A percentile compares a stretch with the other conserved stretches of the same genome.
phyloP scores from a whole-genome alignment of 2,113 vertebrate species.

The Carassius auratus region DNA sequence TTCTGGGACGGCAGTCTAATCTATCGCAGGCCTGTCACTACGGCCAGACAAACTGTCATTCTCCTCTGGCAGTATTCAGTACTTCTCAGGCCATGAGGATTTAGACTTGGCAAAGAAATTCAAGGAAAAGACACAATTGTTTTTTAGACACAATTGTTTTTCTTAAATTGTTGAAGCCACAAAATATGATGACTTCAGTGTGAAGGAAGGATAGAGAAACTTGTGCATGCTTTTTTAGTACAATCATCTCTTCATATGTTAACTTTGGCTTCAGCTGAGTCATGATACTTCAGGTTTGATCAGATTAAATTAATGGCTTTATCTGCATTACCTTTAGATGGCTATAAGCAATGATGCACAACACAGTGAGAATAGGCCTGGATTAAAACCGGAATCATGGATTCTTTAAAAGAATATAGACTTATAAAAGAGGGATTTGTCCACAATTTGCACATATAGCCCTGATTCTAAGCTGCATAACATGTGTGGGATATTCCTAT shows the following conservation, averaged over 20 bases:
- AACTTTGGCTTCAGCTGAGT: not conserved
- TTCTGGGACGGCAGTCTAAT: conserved; percentile 46
- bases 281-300: conserved; percentile 26
- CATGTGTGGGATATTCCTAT: not conserved
- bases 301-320: conserved; percentile 52
- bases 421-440: conserved; percentile 25
- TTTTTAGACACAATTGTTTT: not conserved
- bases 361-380: conserved; percentile 23
- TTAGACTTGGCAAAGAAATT: not conserved
- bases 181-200: not conserved
- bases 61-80: not conserved
- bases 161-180: not conserved
- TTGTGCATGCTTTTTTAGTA: not conserved
- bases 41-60: conserved; percentile 15
- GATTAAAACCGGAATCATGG: conserved; percentile 41
- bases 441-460: not conserved
- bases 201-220: not conserved
- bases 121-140: not conserved
- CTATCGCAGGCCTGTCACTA: conserved; percentile 26
- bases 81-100: not conserved
- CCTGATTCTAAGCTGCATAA: not conserved
- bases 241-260: not conserved
- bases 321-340: conserved; percentile 42
- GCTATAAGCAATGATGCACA: conserved; percentile 50
- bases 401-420: not conserved